Evolutionary conservation across 2,888 invertebrate genomes (phyloP), one percentile per base, ranked within the genome.

Genomic region (Sturmia bella): DNA sequence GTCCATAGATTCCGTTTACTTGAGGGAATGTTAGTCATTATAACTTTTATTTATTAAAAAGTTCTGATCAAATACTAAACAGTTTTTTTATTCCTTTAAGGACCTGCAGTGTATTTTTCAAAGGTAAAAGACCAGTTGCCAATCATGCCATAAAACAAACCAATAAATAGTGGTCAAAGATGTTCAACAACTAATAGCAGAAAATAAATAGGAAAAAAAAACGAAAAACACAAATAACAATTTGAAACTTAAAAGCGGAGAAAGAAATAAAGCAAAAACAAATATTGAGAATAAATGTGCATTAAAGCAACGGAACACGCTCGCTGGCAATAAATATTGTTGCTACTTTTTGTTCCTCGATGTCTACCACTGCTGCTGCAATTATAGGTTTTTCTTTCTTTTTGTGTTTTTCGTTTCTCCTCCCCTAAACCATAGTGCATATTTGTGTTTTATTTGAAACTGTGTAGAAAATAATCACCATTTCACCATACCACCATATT

Each of bases 391-490:
- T 84, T 84, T 83, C 79, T 84, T 84, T 83, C 79, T 79, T 69
- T 70, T 32, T 11, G 4, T 32, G 7, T 7, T 32, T 32, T n/a
- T n/a, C n/a, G 32, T 32, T 69, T 12, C 21, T 13, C 69, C 37
- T 32, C 63, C 19, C 19, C 12, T 0, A 12, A 21, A 24, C 37
- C 52, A 27, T 61, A n/a, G 50, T 52, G 45, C 54, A 74, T 50
- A 48, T 41, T 66, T 66, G 43, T 39, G 13, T 56, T 73, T 73
- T 52, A 80, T 32, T 68, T 64, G 56, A 84, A 80, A 85, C 85
- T 90, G 11, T 24, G 11, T 43, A 89, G 61, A 84, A 80, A 85
- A 85, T 89, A 89, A 89, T 89, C 89, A 86, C 89, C 86, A 87
- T 87, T 89, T 88, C 90, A 89, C 90, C n/a, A n/a, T n/a, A n/a